Percentiles rank a stretch among this genome's conserved stretches.
These are phyloP conservation scores for Gandaritis pyraliata DNA, from an alignment of 2,888 invertebrate genomes.

Conservation along the genomic window DNA sequence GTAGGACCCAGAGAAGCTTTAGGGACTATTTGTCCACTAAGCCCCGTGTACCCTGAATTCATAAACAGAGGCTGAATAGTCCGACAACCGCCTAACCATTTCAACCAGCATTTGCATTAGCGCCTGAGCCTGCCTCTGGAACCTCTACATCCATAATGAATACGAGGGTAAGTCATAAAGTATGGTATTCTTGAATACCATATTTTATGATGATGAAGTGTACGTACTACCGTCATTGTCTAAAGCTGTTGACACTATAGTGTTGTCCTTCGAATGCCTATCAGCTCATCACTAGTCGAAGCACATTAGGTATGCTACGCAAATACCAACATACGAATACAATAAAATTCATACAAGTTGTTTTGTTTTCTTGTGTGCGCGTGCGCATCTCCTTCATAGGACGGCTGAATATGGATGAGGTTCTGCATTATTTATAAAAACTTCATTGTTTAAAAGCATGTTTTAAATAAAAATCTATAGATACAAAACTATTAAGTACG, in stretches of 20 bases:
- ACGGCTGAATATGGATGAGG: constrained; percentile 31
- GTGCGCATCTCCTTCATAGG: constrained; percentile 19
- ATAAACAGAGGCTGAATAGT: no score
- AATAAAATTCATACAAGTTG: constrained; percentile 24
- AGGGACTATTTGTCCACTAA: no score
- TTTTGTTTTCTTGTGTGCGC: constrained; percentile 28
- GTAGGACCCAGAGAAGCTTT: no score
- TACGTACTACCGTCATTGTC: neutral
- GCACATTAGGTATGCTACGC: constrained; percentile 1
- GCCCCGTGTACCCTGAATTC: no score
- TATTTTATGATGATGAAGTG: neutral
- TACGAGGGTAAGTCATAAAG: no score
- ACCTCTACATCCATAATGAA: no score
- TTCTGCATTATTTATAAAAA: constrained; percentile 34
- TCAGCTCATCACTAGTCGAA: constrained; percentile 20
- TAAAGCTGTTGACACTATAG: constrained; percentile 1
- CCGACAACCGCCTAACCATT: no score
- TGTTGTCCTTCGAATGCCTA: constrained; percentile 1
- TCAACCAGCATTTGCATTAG: no score
- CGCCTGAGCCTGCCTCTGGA: no score
- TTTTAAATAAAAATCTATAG: constrained; percentile 15
- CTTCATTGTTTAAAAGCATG: constrained; percentile 31
- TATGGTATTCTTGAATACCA: neutral
- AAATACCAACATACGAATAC: constrained; percentile 16
- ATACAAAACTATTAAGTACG: neutral